A percentile compares a stretch with the other conserved stretches of the same genome.
Evolutionary conservation across 2,113 vertebrate genomes (phyloP).

Genomic region (Nymphicus hollandicus): DNA sequence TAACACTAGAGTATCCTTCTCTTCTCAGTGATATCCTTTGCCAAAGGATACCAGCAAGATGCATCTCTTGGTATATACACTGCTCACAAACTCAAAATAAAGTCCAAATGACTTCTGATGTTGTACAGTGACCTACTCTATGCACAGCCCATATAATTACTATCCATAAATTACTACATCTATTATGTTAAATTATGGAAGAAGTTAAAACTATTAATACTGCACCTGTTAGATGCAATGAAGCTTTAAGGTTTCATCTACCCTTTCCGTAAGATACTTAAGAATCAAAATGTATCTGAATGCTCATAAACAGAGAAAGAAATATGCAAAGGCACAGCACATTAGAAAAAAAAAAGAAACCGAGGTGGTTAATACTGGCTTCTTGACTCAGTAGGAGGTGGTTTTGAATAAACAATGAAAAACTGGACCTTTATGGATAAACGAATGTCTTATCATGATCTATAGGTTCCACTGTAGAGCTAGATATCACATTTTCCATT

Average conservation of each 20-base stretch:
- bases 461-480: background rate
- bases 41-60: background rate
- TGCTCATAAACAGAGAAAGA: background rate
- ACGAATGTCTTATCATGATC: background rate
- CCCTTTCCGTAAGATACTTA: background rate
- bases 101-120: background rate
- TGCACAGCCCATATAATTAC: background rate
- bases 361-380: background rate
- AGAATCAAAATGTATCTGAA: background rate
- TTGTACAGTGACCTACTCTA: background rate
- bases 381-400: background rate
- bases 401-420: background rate
- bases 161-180: background rate
- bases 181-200: background rate
- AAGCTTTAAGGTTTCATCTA: background rate
- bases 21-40: background rate
- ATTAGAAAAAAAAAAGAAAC: background rate
- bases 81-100: background rate
- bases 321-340: background rate
- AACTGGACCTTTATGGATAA: background rate
- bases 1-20: background rate
- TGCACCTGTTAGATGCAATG: background rate
- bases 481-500: background rate
- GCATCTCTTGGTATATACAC: background rate
- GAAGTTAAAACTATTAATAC: background rate